Evolutionary conservation across 2,797 vertebrate species (phyloP).

Genomic region (Sus cebifrons): DNA sequence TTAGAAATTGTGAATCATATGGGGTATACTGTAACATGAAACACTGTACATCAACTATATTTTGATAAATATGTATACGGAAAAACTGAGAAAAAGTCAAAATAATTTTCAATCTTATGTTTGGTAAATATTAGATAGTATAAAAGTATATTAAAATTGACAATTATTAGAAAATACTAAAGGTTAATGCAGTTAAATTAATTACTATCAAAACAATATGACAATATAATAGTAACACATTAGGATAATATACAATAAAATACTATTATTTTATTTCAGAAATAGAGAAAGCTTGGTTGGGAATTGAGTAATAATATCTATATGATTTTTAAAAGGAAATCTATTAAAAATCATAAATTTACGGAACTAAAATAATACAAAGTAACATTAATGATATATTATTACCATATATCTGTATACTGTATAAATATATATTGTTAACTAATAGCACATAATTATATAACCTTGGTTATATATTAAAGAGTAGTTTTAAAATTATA

Average conservation of each 20-base stretch:
- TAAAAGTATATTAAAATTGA: not conserved
- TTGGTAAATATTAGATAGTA: not conserved
- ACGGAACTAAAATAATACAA: not conserved
- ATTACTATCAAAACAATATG: not conserved
- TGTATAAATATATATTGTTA: not conserved
- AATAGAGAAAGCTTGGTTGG: not conserved
- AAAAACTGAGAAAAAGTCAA: not conserved
- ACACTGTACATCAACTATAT: too few relatives aligned
- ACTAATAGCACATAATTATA: not conserved
- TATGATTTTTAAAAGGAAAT: not conserved
- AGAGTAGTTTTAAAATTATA: not conserved
- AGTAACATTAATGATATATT: not conserved
- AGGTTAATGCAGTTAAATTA: too few relatives aligned
- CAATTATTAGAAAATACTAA: not conserved
- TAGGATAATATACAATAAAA: not conserved
- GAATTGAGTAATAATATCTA: not conserved
- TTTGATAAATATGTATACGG: too few relatives aligned
- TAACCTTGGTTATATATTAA: not conserved
- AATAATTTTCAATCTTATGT: not conserved
- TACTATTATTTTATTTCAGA: not conserved
- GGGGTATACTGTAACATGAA: too few relatives aligned
- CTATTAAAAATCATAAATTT: not conserved
- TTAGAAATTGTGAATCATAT: too few relatives aligned
- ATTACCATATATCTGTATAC: not conserved
- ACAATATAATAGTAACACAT: not conserved